A percentile compares a stretch with the other conserved stretches of the same genome.
phyloP scores from a whole-genome alignment of 2,888 invertebrate species.

The Icerya purchasi region DNA sequence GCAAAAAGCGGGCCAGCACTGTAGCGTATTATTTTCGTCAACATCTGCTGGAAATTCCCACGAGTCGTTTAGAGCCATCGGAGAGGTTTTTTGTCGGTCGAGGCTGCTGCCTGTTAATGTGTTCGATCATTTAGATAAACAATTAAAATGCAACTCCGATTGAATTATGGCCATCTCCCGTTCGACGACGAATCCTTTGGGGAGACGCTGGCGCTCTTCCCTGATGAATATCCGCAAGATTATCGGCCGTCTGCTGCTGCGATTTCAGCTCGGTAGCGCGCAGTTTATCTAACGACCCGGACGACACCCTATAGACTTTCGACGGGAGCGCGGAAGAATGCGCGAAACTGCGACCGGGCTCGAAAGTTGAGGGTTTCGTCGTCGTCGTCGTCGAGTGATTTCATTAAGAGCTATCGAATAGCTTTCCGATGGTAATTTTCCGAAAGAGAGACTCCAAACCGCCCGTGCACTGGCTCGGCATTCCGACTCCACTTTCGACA shows the following conservation, averaged over 20 bases:
- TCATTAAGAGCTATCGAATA: slow-evolving; percentile 19
- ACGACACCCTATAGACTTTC: too few relatives aligned
- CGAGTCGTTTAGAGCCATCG: slow-evolving; percentile 19
- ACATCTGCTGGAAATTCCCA: slow-evolving; percentile 23
- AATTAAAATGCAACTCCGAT: slow-evolving; percentile 18
- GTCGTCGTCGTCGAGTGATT: slow-evolving; percentile 19
- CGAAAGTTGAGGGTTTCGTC: slow-evolving; percentile 8
- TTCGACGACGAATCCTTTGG: slow-evolving; percentile 9
- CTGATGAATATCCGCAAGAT: not conserved
- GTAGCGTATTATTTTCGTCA: not conserved
- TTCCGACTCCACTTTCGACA: too few relatives aligned
- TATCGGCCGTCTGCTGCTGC: not conserved
- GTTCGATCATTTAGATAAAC: slow-evolving; percentile 16
- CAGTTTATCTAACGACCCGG: too few relatives aligned
- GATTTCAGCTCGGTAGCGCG: not conserved
- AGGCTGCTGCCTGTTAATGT: not conserved
- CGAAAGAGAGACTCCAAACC: slow-evolving; percentile 13
- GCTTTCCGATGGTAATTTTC: slow-evolving; percentile 19
- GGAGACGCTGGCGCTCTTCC: slow-evolving; percentile 5
- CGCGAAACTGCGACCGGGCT: too few relatives aligned
- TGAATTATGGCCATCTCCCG: slow-evolving; percentile 15
- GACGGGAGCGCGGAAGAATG: not conserved
- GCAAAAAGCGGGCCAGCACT: not conserved
- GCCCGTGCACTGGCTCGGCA: too few relatives aligned
- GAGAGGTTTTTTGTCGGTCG: not conserved